These are phyloP conservation scores for Jacana jacana DNA, from an alignment of 2,113 vertebrate species.

Conservation along the genomic window DNA sequence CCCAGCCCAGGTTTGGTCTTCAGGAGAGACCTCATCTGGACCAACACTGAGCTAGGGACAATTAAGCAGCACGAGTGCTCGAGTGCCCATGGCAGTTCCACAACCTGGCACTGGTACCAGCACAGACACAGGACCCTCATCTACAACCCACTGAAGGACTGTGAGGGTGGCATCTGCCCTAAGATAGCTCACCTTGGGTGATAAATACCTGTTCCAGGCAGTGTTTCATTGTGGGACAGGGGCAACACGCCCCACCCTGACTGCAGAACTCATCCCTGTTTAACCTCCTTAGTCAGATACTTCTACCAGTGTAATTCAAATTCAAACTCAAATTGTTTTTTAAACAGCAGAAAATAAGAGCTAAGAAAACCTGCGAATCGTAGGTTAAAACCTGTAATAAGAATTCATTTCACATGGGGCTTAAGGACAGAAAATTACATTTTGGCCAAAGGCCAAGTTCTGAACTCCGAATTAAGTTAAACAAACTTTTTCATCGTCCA, in stretches of 20 bases:
- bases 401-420: neutral
- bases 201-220: neutral
- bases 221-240: too few relatives aligned
- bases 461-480: constrained; percentile 48
- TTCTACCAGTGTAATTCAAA: neutral
- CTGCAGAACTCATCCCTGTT: neutral
- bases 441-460: constrained; percentile 43
- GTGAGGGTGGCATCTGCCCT: too few relatives aligned
- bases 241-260: neutral
- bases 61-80: fast-evolving
- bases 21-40: neutral
- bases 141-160: neutral
- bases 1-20: too few relatives aligned
- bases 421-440: neutral
- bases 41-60: neutral
- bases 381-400: neutral
- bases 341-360: neutral
- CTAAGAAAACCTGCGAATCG: neutral
- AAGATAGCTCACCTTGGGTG: too few relatives aligned
- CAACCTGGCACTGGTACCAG: neutral
- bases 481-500: constrained; percentile 5
- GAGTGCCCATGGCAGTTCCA: fast-evolving
- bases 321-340: too few relatives aligned
- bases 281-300: neutral
- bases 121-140: neutral